Percentiles rank a stretch among this genome's conserved stretches.
phyloP scores from a whole-genome alignment of 2,888 invertebrate species.

The Torymus texanus region DNA sequence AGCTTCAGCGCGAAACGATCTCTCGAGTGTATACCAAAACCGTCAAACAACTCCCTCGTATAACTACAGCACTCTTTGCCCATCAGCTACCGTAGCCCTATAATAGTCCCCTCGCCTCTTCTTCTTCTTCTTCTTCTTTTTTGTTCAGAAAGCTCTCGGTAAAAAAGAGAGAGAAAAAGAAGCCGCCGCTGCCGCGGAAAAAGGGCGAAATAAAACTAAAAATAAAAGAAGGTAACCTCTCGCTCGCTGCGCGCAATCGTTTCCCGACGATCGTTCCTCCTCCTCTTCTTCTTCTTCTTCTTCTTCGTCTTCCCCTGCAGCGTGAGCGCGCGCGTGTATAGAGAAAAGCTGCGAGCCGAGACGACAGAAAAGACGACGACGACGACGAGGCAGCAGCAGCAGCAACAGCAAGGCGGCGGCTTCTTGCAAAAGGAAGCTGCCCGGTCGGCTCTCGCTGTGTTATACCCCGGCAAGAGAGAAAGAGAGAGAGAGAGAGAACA shows the following conservation, averaged over 20 bases:
- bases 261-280: constrained; percentile 34
- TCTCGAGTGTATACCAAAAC: too few species aligned
- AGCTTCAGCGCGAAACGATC: not conserved
- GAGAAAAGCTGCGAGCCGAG: not conserved
- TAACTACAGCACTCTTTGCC: too few species aligned
- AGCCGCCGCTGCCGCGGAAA: not conserved
- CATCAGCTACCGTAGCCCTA: not conserved
- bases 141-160: constrained; percentile 14
- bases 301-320: not conserved
- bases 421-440: too few species aligned
- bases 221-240: not conserved
- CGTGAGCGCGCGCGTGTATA: not conserved
- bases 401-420: not conserved
- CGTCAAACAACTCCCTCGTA: too few species aligned
- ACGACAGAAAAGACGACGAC: constrained; percentile 33
- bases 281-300: too few species aligned
- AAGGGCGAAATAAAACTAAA: not conserved
- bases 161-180: constrained; percentile 3
- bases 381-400: too few species aligned
- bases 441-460: too few species aligned
- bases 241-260: constrained; percentile 31
- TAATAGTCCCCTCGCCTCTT: too few species aligned
- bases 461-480: constrained; percentile 12
- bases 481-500: constrained; percentile 42
- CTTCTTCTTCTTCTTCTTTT: constrained; percentile 2